A percentile compares a stretch with the other conserved stretches of the same genome.
Evolutionary conservation across 2,113 vertebrate species (phyloP).

Genomic region (Catharus bicknelli): DNA sequence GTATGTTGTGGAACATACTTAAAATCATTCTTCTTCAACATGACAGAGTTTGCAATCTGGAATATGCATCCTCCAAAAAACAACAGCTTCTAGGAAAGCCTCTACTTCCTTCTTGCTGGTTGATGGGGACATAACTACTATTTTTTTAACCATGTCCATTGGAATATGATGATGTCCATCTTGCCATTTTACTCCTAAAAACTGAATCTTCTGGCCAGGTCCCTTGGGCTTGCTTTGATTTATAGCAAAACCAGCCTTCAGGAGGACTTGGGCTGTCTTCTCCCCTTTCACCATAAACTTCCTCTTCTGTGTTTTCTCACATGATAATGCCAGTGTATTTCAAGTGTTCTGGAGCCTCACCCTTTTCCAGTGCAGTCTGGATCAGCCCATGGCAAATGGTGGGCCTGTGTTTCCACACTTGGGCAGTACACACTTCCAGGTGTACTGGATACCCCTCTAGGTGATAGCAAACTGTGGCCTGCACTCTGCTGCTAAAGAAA

Average conservation of each 20-base stretch:
- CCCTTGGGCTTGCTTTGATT: not conserved
- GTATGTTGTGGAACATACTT: not conserved
- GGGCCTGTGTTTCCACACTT: accelerated
- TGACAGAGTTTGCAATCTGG: not conserved
- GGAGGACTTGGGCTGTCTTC: not conserved
- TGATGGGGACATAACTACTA: not conserved
- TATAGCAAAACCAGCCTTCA: not conserved
- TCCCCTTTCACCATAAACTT: not conserved
- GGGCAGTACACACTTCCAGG: not conserved
- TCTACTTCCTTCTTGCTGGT: not conserved
- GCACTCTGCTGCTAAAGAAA: not conserved
- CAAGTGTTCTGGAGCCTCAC: not conserved
- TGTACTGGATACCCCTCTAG: not conserved
- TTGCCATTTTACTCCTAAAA: not conserved
- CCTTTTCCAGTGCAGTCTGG: not conserved
- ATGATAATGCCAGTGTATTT: not conserved
- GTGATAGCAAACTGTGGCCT: not conserved
- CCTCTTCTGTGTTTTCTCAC: not conserved
- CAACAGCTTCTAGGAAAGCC: not conserved
- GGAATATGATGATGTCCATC: not conserved
- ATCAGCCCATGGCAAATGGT: not conserved
- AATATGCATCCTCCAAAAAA: not conserved
- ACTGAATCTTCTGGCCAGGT: not conserved
- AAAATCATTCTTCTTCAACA: not conserved
- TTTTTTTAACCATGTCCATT: not conserved